Conservation (phyloP, 2,797 vertebrate genomes). For the Anniella stebbinsi region DNA sequence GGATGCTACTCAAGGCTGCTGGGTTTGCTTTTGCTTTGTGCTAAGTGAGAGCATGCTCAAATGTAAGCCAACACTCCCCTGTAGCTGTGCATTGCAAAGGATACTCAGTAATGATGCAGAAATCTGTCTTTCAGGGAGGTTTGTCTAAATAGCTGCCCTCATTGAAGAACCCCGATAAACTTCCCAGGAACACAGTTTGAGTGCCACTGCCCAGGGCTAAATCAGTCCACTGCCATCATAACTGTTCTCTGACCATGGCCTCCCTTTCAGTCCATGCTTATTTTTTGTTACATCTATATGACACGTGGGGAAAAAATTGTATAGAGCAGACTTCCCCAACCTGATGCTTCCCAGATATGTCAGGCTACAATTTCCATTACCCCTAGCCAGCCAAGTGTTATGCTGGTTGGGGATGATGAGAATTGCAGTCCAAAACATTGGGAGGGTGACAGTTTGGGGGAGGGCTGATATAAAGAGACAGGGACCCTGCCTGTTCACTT, state of each 20-base stretch:
- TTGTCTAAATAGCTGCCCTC: neutral
- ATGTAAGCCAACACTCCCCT: neutral
- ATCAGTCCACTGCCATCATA: neutral
- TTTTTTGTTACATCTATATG: neutral
- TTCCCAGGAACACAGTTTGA: neutral
- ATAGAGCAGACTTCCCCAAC: neutral
- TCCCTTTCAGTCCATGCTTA: neutral
- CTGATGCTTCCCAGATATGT: no score
- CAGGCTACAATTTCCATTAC: neutral
- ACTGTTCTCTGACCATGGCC: neutral
- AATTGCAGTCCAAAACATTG: no score
- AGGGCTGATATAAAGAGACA: neutral
- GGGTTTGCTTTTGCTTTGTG: neutral
- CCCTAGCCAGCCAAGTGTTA: neutral
- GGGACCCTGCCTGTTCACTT: neutral
- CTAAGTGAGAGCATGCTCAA: neutral
- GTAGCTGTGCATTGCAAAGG: neutral
- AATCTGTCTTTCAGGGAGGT: neutral
- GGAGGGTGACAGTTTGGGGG: no score
- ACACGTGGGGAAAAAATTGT: neutral
- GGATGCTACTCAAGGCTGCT: neutral
- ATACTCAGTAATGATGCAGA: neutral
- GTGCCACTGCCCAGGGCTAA: neutral
- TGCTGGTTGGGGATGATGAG: no score
- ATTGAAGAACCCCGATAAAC: neutral